phyloP scores from a whole-genome alignment of 2,797 vertebrate genomes.

The Microchirus variegatus region DNA sequence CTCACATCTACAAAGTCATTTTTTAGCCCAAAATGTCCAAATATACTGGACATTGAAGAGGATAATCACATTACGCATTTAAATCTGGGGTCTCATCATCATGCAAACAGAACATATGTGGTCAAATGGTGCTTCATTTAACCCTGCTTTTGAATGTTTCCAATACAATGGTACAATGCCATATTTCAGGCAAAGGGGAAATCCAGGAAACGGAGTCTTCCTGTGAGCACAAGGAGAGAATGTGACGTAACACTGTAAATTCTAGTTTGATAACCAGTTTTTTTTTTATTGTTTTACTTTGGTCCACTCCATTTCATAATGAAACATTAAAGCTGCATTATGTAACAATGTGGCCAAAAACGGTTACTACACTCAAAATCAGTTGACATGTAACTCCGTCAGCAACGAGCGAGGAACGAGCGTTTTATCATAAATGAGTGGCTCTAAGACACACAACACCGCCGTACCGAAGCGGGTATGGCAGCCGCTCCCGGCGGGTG shows the following conservation, averaged over 20 bases:
- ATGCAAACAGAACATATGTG: not conserved
- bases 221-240: not conserved
- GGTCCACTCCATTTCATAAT: not conserved
- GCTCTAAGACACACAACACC: no score
- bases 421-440: no score
- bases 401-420: no score
- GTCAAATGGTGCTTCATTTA: not conserved
- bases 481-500: no score
- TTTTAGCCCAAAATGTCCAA: not conserved
- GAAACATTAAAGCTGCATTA: no score
- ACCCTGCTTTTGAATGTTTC: not conserved
- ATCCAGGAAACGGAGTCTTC: not conserved
- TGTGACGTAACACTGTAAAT: not conserved
- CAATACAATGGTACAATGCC: conserved; percentile 17
- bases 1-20: not conserved
- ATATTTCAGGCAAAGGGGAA: conserved; percentile 13
- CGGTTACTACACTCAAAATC: no score
- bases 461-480: no score
- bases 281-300: not conserved
- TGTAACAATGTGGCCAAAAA: no score
- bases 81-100: not conserved
- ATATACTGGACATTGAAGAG: not conserved
- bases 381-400: no score
- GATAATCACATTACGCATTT: not conserved
- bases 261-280: not conserved